Percentiles rank a stretch among this genome's conserved stretches.
phyloP scores from a whole-genome alignment of 2,888 invertebrate genomes.

The Oithona nana region DNA sequence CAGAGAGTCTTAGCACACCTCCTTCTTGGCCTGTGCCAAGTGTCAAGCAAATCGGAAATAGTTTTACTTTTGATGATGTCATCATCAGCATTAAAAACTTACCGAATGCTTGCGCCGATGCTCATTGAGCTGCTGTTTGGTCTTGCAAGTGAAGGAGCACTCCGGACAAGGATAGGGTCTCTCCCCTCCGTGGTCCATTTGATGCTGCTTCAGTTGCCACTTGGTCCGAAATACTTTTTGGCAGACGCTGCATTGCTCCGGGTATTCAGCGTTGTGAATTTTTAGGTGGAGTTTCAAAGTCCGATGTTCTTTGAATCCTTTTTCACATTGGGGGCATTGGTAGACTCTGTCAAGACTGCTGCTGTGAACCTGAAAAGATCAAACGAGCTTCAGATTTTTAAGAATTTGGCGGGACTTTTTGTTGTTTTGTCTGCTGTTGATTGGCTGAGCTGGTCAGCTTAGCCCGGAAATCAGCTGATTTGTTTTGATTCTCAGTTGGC shows the following conservation, averaged over 20 bases:
- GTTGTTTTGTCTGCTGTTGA: too few species aligned
- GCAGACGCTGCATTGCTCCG: constrained; percentile 16
- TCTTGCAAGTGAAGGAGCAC: constrained; percentile 17
- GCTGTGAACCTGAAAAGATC: neutral
- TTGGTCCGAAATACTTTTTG: constrained; percentile 16
- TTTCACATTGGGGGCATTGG: constrained; percentile 15
- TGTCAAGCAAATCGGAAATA: too few species aligned
- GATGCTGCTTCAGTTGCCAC: constrained; percentile 15
- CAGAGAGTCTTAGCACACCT: too few species aligned
- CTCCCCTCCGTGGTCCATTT: constrained; percentile 17
- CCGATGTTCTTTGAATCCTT: constrained; percentile 14
- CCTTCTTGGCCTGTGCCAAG: too few species aligned
- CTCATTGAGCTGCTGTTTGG: constrained; percentile 17
- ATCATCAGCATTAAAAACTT: neutral
- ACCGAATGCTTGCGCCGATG: constrained; percentile 16
- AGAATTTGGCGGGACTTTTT: too few species aligned
- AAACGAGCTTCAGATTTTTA: too few species aligned
- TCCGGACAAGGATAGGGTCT: constrained; percentile 17
- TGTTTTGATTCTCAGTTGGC: too few species aligned
- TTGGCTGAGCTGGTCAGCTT: too few species aligned
- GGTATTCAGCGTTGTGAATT: constrained; percentile 17
- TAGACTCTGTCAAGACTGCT: neutral
- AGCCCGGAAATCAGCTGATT: too few species aligned
- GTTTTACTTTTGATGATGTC: neutral
- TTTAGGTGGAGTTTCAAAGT: constrained; percentile 14